A percentile compares a stretch with the other conserved stretches of the same genome.
Conservation (phyloP, 2,113 vertebrate species). For the Lipophrys pholis region DNA sequence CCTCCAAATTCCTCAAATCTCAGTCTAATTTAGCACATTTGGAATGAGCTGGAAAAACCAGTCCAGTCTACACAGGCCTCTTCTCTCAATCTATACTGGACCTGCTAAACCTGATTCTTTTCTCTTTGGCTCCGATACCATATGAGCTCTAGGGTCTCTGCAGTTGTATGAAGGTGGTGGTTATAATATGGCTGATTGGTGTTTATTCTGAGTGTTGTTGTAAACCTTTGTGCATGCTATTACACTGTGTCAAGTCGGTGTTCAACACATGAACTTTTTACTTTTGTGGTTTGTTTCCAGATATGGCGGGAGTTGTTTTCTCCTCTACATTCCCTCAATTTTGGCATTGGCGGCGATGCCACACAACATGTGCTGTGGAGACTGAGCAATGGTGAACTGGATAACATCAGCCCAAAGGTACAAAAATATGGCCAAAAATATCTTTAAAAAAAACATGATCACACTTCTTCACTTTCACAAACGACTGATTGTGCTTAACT, state of each 20-base stretch:
- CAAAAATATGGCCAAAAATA: slow-evolving; percentile 25
- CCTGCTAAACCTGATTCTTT: no score
- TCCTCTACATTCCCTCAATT: slow-evolving; percentile 92
- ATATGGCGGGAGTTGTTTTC: slow-evolving; percentile 93
- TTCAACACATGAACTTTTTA: neutral
- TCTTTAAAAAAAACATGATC: slow-evolving; percentile 20
- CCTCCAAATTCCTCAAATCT: no score
- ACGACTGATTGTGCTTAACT: slow-evolving; percentile 45
- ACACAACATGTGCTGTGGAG: slow-evolving; percentile 94
- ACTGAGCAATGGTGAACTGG: slow-evolving; percentile 89
- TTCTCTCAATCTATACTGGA: no score
- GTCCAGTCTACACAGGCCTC: no score
- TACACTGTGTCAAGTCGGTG: neutral
- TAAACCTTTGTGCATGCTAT: neutral
- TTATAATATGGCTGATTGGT: no score
- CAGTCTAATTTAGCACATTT: no score
- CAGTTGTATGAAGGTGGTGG: no score
- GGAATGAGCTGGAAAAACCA: no score
- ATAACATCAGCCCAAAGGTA: slow-evolving; percentile 93
- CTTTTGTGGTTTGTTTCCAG: slow-evolving; percentile 70
- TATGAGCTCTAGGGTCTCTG: no score
- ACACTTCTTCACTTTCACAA: slow-evolving; percentile 44
- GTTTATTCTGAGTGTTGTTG: neutral
- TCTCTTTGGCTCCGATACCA: no score
- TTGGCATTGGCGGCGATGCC: slow-evolving; percentile 89